These are phyloP conservation scores for Spondyliosoma cantharus DNA, from an alignment of 2,797 vertebrate species.

Conservation along the genomic window DNA sequence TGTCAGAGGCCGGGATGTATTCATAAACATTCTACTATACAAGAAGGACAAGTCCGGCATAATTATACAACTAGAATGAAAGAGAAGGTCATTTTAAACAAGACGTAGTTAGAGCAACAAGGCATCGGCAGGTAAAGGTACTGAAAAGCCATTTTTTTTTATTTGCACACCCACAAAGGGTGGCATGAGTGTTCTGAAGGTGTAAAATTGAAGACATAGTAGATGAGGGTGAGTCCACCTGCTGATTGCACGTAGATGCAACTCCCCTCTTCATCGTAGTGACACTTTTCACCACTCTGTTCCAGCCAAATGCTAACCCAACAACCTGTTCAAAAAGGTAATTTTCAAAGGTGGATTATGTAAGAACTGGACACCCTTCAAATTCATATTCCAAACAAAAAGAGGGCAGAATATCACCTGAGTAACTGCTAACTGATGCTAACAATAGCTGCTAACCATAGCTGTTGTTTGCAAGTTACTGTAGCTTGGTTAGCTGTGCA, in stretches of 20 bases:
- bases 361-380: no score
- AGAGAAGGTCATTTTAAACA: neutral
- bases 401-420: no score
- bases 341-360: neutral
- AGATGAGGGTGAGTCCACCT: neutral
- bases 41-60: neutral
- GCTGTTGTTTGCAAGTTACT: no score
- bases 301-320: neutral
- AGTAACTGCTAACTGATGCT: no score
- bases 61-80: neutral
- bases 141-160: neutral
- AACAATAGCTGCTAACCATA: no score
- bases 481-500: no score
- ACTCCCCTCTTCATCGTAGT: neutral
- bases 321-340: neutral
- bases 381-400: no score
- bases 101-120: neutral
- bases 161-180: neutral
- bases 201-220: neutral
- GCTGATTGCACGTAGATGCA: neutral
- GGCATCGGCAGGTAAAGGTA: neutral
- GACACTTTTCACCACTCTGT: neutral
- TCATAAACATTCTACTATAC: neutral
- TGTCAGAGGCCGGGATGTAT: neutral
- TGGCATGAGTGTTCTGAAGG: neutral